These are phyloP conservation scores for Penelope pileata DNA, from an alignment of 2,113 vertebrate genomes.

Conservation along the genomic window DNA sequence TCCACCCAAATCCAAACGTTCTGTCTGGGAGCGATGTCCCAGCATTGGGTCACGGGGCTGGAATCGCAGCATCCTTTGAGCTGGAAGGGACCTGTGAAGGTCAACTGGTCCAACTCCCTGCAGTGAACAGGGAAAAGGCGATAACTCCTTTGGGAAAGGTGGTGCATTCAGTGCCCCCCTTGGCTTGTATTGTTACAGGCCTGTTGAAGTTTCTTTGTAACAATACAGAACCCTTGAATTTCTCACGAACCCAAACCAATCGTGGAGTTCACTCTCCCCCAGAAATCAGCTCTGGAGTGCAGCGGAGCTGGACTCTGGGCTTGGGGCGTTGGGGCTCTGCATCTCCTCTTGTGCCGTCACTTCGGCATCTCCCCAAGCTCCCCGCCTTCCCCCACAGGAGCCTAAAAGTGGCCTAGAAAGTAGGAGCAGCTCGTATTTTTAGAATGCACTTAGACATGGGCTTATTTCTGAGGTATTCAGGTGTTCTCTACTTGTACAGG, in stretches of 20 bases:
- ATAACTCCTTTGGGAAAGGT: neutral
- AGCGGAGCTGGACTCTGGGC: neutral
- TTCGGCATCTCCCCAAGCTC: neutral
- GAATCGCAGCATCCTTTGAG: no score
- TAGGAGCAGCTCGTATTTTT: neutral
- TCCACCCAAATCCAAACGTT: no score
- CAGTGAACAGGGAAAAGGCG: no score
- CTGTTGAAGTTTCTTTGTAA: neutral
- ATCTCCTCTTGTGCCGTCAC: neutral
- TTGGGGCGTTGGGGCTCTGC: neutral
- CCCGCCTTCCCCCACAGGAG: no score
- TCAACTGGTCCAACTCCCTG: no score
- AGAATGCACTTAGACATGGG: rapidly evolving
- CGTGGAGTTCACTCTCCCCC: neutral
- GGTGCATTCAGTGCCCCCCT: neutral
- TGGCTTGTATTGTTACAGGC: neutral
- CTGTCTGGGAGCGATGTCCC: no score
- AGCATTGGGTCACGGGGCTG: neutral
- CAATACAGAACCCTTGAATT: neutral
- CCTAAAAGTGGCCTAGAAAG: neutral
- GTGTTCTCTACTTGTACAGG: neutral
- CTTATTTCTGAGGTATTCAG: neutral
- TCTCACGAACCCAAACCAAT: neutral
- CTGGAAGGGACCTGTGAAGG: no score
- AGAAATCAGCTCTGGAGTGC: no score